These are phyloP conservation scores for Parapsyche elsis DNA, from an alignment of 1,140 invertebrate species.

Conservation along the genomic window DNA sequence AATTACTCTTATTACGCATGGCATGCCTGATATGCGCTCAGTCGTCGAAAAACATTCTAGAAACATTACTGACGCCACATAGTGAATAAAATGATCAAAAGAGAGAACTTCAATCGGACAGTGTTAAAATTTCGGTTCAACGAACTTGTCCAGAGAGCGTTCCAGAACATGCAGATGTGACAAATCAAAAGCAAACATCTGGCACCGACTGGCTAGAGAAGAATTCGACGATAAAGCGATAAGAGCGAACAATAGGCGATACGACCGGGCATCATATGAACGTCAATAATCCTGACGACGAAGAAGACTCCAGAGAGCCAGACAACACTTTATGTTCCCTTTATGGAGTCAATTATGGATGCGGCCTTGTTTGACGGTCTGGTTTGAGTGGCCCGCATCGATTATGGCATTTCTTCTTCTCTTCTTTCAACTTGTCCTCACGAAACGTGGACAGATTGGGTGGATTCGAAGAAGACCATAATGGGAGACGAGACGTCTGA, in stretches of 20 bases:
- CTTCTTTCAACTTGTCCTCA: background rate
- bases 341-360: slow-evolving; percentile 35
- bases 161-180: background rate
- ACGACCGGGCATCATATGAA: background rate
- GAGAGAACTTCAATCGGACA: background rate
- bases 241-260: background rate
- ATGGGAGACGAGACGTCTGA: background rate
- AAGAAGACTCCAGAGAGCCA: slow-evolving; percentile 9
- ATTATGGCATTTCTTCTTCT: background rate
- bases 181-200: slow-evolving; percentile 1
- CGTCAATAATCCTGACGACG: background rate
- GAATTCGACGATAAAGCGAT: slow-evolving; percentile 8
- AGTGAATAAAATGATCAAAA: background rate
- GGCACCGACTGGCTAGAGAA: background rate
- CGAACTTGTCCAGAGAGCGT: background rate
- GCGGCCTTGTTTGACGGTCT: slow-evolving; percentile 3
- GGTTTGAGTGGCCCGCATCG: background rate
- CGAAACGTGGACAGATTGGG: background rate
- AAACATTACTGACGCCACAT: background rate
- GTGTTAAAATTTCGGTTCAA: background rate
- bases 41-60: background rate
- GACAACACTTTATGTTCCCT: background rate
- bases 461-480: background rate
- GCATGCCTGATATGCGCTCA: background rate
- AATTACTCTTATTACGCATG: background rate